These are phyloP conservation scores for Delphinus delphis DNA, from an alignment of 2,113 vertebrate genomes.

Conservation along the genomic window DNA sequence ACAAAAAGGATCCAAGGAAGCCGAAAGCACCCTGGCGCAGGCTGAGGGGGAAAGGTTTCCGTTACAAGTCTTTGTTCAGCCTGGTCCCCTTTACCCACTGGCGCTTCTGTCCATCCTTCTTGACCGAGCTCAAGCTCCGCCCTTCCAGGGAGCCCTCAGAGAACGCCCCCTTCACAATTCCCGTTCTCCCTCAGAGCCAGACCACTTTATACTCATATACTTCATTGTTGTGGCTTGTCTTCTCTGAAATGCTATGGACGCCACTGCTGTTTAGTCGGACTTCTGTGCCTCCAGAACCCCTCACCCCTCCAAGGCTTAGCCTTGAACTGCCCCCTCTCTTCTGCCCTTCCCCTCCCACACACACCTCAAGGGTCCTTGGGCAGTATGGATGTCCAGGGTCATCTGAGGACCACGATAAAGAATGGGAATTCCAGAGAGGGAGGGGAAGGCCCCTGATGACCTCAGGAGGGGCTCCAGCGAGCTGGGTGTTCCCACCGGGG, in stretches of 20 bases:
- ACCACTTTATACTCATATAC: neutral
- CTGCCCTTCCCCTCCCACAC: neutral
- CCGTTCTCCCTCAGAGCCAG: neutral
- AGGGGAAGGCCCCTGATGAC: too few relatives aligned
- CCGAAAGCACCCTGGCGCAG: neutral
- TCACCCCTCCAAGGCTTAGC: neutral
- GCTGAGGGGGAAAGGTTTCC: neutral
- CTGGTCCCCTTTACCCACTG: neutral
- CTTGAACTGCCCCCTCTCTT: neutral
- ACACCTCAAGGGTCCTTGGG: neutral
- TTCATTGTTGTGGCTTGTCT: neutral
- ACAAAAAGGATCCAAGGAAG: neutral
- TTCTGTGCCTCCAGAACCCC: neutral
- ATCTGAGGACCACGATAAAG: neutral
- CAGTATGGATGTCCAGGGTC: neutral
- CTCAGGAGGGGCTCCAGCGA: neutral
- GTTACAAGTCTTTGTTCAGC: neutral
- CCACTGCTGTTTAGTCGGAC: neutral
- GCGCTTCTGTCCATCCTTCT: neutral
- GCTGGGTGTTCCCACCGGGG: neutral
- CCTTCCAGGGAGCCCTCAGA: neutral
- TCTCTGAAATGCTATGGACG: neutral
- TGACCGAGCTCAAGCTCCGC: neutral
- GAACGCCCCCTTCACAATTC: neutral
- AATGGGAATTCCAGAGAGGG: neutral